Evolutionary conservation across 2,797 vertebrate species (phyloP).

Genomic region (Gymnopithys bicolor): DNA sequence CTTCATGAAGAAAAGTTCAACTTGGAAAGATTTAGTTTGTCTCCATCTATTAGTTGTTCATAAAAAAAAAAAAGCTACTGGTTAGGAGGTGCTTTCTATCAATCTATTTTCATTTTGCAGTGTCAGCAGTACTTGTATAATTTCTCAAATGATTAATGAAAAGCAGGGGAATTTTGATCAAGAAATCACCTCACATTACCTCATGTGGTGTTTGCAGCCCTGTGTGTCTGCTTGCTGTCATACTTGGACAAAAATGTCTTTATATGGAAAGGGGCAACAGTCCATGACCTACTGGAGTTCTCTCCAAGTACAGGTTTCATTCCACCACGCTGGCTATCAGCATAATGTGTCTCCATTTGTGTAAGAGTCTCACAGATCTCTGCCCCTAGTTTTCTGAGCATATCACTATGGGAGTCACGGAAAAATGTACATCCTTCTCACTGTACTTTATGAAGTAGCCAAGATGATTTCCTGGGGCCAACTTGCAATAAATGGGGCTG

Average conservation of each 20-base stretch:
- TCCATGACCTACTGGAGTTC: neutral
- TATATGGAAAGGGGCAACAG: neutral
- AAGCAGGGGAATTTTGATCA: neutral
- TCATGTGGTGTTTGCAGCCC: neutral
- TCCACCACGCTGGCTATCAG: neutral
- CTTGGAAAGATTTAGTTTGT: neutral
- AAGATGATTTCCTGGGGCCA: neutral
- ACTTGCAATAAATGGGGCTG: neutral
- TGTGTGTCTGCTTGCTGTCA: neutral
- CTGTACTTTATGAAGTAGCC: neutral
- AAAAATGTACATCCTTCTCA: neutral
- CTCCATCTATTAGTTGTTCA: neutral
- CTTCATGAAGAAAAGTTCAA: neutral
- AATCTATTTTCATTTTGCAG: neutral
- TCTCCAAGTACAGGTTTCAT: neutral
- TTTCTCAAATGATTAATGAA: neutral
- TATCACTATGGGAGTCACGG: accelerated
- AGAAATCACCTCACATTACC: neutral
- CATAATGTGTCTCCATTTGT: neutral
- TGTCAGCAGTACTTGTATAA: neutral
- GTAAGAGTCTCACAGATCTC: neutral
- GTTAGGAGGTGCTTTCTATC: neutral
- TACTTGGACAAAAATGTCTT: neutral
- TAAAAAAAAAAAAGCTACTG: neutral
- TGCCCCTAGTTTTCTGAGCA: neutral